These are phyloP conservation scores for Sclerurus mexicanus DNA, from an alignment of 2,113 vertebrate species.

Conservation along the genomic window DNA sequence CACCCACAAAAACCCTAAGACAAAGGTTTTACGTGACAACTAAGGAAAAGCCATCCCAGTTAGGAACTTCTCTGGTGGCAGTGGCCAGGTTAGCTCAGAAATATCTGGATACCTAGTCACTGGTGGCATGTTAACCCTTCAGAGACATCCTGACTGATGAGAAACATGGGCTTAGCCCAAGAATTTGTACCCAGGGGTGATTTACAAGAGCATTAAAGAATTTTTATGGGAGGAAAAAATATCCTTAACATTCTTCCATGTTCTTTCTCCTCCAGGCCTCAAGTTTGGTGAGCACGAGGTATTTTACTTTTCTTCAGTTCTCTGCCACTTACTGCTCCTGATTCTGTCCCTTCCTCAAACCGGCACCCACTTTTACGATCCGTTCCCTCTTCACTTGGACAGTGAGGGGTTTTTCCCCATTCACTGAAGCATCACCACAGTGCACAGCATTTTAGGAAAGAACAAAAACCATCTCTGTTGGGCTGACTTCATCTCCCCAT, in stretches of 20 bases:
- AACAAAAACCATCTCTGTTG: neutral
- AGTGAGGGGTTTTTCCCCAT: neutral
- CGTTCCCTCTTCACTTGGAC: neutral
- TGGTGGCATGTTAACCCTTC: neutral
- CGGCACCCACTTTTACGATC: neutral
- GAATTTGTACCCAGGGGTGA: neutral
- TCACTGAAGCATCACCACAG: neutral
- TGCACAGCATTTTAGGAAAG: neutral
- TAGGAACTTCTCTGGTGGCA: neutral
- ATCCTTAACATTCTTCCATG: neutral
- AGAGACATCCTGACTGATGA: accelerated
- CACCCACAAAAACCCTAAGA: neutral
- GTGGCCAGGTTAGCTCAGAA: neutral
- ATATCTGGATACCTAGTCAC: neutral
- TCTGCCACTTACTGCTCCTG: neutral
- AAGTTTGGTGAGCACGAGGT: neutral
- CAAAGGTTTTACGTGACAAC: neutral
- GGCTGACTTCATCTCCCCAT: neutral
- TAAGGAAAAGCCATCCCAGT: neutral
- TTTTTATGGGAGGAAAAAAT: neutral
- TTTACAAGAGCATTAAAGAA: neutral
- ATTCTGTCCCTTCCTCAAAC: neutral
- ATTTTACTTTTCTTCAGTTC: neutral
- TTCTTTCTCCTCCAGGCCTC: neutral
- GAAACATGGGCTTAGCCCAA: neutral